phyloP scores from a whole-genome alignment of 2,797 vertebrate species.

The Bradypus variegatus region DNA sequence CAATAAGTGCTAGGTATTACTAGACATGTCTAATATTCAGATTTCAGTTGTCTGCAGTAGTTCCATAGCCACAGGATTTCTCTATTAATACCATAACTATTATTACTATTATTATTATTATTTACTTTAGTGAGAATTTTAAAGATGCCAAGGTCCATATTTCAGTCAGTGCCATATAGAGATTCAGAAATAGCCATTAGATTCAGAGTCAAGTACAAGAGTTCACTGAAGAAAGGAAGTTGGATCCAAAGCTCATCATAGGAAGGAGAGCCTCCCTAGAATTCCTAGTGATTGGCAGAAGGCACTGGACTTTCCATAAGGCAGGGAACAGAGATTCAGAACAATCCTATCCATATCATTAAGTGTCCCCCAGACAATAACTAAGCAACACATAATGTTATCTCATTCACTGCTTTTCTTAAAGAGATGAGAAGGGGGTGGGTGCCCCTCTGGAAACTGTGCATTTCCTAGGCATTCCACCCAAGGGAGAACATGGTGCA shows the following conservation, averaged over 20 bases:
- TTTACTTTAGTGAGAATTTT: neutral
- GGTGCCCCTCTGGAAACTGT: neutral
- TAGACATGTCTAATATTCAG: neutral
- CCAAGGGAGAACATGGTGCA: no score
- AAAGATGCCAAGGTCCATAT: neutral
- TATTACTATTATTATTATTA: neutral
- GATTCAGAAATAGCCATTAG: neutral
- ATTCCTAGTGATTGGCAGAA: neutral
- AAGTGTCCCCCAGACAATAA: neutral
- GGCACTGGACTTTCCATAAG: neutral
- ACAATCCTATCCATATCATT: neutral
- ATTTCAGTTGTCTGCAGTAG: neutral
- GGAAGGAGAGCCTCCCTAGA: neutral
- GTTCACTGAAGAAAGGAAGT: neutral
- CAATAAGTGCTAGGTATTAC: neutral
- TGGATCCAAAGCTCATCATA: neutral
- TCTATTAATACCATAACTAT: neutral
- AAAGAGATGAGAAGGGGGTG: neutral
- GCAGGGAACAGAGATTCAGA: neutral
- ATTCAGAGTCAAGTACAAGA: neutral
- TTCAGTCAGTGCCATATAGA: neutral
- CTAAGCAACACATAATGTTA: neutral
- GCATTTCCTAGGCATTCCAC: neutral
- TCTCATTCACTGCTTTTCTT: neutral
- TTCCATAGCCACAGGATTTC: neutral